These are phyloP conservation scores for Stictonetta naevosa DNA, from an alignment of 2,113 vertebrate genomes.

Conservation along the genomic window DNA sequence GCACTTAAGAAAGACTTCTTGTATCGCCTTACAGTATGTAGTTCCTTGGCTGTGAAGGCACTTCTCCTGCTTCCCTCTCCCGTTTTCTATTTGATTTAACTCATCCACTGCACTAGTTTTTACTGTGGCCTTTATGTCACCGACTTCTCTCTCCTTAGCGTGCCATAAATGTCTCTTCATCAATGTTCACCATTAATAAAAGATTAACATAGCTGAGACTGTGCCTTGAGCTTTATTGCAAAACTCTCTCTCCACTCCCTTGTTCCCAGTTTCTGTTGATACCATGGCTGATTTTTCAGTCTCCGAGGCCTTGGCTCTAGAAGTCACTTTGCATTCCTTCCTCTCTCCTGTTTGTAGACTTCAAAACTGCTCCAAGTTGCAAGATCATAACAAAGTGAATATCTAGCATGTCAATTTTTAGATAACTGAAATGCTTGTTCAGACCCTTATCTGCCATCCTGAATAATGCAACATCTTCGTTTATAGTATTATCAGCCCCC, in stretches of 20 bases:
- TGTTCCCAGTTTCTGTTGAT: not conserved
- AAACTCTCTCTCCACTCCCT: not conserved
- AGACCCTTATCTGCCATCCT: not conserved
- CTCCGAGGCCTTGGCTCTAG: not conserved
- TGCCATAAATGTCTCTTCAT: not conserved
- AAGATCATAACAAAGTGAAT: not conserved
- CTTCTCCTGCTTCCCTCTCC: not conserved
- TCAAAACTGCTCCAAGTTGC: not conserved
- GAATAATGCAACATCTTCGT: not conserved
- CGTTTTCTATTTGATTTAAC: not conserved
- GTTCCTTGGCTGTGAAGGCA: not conserved
- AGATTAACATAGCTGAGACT: not conserved
- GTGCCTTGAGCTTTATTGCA: not conserved
- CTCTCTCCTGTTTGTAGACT: not conserved
- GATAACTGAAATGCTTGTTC: not conserved
- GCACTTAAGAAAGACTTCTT: not conserved
- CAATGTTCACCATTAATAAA: not conserved
- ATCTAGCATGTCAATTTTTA: not conserved
- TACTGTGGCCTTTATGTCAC: not conserved
- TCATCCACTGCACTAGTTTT: not conserved
- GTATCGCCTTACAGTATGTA: not conserved
- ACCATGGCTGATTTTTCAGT: not conserved
- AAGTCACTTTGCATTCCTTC: not conserved
- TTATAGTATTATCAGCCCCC: not conserved
- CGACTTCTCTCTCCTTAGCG: not conserved